Evolutionary conservation across 2,888 invertebrate genomes (phyloP).

Genomic region (Strigamia maritima): DNA sequence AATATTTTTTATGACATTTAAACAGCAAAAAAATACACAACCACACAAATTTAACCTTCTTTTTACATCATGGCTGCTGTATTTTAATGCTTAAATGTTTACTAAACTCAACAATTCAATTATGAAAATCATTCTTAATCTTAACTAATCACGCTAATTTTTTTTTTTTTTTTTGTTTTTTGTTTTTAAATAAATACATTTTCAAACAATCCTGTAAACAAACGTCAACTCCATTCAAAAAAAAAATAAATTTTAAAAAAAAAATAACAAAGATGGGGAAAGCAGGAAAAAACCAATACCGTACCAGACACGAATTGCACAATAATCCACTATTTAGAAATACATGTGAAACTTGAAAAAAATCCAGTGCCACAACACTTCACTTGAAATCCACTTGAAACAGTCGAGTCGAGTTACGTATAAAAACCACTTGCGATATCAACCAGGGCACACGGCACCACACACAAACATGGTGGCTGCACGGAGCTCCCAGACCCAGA

Average conservation of each 20-base stretch:
- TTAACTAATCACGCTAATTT: no score
- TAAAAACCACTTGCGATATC: conserved; percentile 29
- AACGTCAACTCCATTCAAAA: not conserved
- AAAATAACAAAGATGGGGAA: not conserved
- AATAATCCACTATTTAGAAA: conserved; percentile 2
- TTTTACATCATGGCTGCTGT: not conserved
- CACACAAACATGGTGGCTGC: conserved; percentile 27
- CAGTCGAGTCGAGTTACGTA: conserved; percentile 20
- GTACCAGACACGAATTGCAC: conserved; percentile 12
- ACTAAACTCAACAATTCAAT: no score
- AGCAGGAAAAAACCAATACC: not conserved
- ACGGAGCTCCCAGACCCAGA: conserved; percentile 17
- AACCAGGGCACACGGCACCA: conserved; percentile 29
- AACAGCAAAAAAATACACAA: no score
- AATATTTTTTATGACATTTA: not conserved
- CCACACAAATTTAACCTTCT: not conserved
- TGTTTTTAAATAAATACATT: not conserved
- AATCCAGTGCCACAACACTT: not conserved
- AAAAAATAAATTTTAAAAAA: not conserved
- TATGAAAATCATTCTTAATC: no score
- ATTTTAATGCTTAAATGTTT: not conserved
- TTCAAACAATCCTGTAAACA: not conserved
- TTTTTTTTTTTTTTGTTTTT: no score
- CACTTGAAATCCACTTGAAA: conserved; percentile 15
- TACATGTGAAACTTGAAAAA: not conserved